These are phyloP conservation scores for Rosalia funebris DNA, from an alignment of 2,888 invertebrate species.

Conservation along the genomic window DNA sequence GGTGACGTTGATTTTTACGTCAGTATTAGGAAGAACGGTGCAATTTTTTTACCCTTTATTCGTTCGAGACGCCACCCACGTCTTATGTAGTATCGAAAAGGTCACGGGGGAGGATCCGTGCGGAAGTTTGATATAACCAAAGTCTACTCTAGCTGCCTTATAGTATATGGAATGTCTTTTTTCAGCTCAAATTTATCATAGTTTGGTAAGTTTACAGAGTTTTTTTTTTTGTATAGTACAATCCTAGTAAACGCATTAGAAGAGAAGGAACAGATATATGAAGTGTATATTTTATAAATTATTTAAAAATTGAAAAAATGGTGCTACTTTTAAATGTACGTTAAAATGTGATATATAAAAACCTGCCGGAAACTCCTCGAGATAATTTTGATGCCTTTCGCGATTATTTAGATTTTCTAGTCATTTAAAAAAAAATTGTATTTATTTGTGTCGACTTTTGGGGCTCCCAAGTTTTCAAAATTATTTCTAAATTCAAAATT, in stretches of 20 bases:
- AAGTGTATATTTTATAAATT: slow-evolving; percentile 33
- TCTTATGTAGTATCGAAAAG: too few relatives aligned
- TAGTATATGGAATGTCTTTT: slow-evolving; percentile 43
- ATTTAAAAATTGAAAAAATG: slow-evolving; percentile 43
- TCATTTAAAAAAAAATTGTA: slow-evolving; percentile 35
- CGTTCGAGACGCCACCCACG: too few relatives aligned
- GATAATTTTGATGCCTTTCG: slow-evolving; percentile 33
- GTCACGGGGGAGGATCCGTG: slow-evolving; percentile 33
- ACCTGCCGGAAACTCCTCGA: slow-evolving; percentile 28
- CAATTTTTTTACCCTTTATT: too few relatives aligned
- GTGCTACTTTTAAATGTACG: slow-evolving; percentile 48
- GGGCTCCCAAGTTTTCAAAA: not conserved
- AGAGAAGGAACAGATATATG: slow-evolving; percentile 7
- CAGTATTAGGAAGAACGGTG: too few relatives aligned
- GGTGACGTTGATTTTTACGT: too few relatives aligned
- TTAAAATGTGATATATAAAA: slow-evolving; percentile 43
- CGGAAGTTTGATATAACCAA: slow-evolving; percentile 48
- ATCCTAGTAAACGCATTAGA: slow-evolving; percentile 30
- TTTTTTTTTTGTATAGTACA: slow-evolving; percentile 34
- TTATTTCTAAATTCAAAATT: not conserved
- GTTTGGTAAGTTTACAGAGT: slow-evolving; percentile 38
- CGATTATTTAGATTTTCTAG: slow-evolving; percentile 38
- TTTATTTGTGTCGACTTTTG: slow-evolving; percentile 14
- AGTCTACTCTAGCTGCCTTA: slow-evolving; percentile 50
- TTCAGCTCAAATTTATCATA: slow-evolving; percentile 46